These are phyloP conservation scores for Orientallactaga bullata DNA, from an alignment of 2,113 vertebrate species.

Conservation along the genomic window DNA sequence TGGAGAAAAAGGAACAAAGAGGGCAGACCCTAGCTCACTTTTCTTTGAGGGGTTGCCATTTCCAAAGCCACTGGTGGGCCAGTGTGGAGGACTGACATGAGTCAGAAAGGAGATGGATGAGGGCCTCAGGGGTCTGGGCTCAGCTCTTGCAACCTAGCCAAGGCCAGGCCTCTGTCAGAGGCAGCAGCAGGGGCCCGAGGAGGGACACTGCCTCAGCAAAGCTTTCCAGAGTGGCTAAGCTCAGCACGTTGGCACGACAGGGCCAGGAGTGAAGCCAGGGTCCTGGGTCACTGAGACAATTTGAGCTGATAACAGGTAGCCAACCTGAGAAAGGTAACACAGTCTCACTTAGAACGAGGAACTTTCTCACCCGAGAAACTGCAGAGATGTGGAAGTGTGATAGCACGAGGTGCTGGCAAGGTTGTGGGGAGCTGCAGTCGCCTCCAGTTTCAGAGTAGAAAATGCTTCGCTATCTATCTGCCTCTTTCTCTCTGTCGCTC, in stretches of 20 bases:
- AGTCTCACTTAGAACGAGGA: background rate
- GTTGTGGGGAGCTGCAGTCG: accelerated
- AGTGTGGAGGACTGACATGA: too few relatives aligned
- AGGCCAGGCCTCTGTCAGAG: too few relatives aligned
- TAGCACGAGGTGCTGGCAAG: background rate
- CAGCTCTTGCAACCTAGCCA: too few relatives aligned
- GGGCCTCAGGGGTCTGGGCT: background rate
- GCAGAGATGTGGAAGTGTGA: background rate
- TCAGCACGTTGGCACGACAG: background rate
- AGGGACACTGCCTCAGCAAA: background rate
- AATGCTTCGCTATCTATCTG: too few relatives aligned
- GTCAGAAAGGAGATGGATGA: background rate
- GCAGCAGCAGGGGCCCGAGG: background rate
- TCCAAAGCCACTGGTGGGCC: background rate
- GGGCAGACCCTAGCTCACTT: background rate
- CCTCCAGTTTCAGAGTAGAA: background rate
- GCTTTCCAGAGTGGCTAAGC: background rate
- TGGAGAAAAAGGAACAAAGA: background rate
- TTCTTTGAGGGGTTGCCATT: background rate
- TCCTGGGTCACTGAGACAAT: background rate
- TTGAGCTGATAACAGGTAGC: background rate
- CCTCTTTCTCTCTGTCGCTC: too few relatives aligned
- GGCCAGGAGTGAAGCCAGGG: background rate
- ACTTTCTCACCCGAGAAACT: too few relatives aligned
- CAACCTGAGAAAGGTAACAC: background rate